Percentiles rank a stretch among this genome's conserved stretches.
These are phyloP conservation scores for Cyclopterus lumpus DNA, from an alignment of 2,797 vertebrate species.

Conservation along the genomic window DNA sequence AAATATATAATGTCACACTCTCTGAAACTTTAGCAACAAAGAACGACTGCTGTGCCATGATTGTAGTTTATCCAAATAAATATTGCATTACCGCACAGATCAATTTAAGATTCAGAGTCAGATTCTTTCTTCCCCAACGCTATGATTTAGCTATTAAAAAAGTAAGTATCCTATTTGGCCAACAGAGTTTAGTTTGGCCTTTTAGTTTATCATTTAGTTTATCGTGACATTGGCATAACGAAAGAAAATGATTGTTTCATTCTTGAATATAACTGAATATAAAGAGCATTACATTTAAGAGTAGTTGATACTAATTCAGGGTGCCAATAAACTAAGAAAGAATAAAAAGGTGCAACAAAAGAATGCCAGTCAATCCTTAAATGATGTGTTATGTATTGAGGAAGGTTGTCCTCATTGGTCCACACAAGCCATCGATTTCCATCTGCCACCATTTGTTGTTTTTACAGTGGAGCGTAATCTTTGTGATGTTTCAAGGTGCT, in stretches of 20 bases:
- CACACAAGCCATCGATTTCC: background rate
- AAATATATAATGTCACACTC: slow-evolving; percentile 47
- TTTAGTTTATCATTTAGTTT: background rate
- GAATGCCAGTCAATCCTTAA: background rate
- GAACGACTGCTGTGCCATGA: slow-evolving; percentile 13
- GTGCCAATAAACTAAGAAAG: background rate
- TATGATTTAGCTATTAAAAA: background rate
- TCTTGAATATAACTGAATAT: background rate
- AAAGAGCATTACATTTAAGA: background rate
- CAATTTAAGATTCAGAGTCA: background rate
- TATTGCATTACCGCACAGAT: background rate
- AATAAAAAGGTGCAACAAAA: background rate
- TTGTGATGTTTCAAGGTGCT: background rate
- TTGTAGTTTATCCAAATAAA: slow-evolving; percentile 12
- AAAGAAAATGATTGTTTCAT: background rate
- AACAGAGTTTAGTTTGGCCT: background rate
- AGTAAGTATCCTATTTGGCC: background rate
- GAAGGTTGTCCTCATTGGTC: background rate
- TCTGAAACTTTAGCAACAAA: slow-evolving; percentile 46
- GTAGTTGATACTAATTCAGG: background rate
- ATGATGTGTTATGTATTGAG: background rate
- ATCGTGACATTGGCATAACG: background rate
- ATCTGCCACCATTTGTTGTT: background rate
- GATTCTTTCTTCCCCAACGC: background rate
- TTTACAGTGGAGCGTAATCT: background rate